Evolutionary conservation across 2,113 vertebrate genomes (phyloP).

Genomic region (Ailurus styani): DNA sequence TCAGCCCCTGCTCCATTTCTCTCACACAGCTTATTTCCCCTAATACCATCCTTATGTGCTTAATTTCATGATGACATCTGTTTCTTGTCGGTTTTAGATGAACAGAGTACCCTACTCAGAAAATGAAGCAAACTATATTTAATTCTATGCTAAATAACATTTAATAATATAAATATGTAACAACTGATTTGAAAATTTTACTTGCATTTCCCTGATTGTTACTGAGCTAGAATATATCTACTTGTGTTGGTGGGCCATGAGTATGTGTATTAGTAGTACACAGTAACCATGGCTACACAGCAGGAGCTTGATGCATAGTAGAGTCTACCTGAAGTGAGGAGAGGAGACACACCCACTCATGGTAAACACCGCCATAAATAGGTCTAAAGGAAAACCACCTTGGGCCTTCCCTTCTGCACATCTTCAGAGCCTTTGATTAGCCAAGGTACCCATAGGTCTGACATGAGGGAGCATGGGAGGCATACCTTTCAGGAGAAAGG

Average conservation of each 20-base stretch:
- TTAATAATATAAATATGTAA: not conserved
- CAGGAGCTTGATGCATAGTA: not conserved
- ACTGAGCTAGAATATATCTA: not conserved
- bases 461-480: not conserved
- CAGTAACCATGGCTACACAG: not conserved
- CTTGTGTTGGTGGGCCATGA: not conserved
- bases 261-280: no score
- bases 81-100: not conserved
- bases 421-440: not conserved
- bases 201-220: not conserved
- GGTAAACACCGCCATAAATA: not conserved
- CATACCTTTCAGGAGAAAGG: not conserved
- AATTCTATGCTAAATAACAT: not conserved
- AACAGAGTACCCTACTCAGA: not conserved
- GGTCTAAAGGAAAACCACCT: not conserved
- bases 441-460: not conserved
- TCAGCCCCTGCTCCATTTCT: not conserved
- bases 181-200: not conserved
- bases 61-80: not conserved
- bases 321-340: not conserved
- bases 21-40: not conserved
- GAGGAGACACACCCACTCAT: not conserved
- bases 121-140: not conserved
- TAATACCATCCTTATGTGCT: not conserved
- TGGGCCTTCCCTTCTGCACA: not conserved